These are phyloP conservation scores for Paralichthys olivaceus DNA, from an alignment of 2,113 vertebrate genomes.

Conservation along the genomic window DNA sequence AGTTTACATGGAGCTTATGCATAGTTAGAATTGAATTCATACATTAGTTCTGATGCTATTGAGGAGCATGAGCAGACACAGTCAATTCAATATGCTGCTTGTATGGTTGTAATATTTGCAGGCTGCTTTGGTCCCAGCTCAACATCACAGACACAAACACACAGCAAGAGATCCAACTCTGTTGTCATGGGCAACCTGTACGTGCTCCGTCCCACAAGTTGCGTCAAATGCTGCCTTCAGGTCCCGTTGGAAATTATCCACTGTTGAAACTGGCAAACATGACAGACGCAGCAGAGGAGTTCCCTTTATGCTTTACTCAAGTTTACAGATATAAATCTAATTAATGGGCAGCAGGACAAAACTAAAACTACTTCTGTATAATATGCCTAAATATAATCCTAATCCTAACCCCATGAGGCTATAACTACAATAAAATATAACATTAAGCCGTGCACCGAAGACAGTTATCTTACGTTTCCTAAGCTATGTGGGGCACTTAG, in stretches of 20 bases:
- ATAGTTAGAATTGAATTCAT: background rate
- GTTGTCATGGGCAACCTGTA: slow-evolving; percentile 71
- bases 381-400: background rate
- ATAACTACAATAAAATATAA: background rate
- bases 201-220: slow-evolving; percentile 68
- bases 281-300: no score
- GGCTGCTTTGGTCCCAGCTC: slow-evolving; percentile 16
- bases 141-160: background rate
- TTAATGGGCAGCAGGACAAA: no score
- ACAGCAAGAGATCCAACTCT: slow-evolving; percentile 11
- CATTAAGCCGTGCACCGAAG: background rate
- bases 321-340: no score
- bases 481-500: background rate
- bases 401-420: no score
- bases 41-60: background rate
- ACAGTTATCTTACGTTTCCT: background rate
- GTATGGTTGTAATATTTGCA: background rate
- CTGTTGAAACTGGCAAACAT: background rate
- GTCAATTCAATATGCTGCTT: background rate
- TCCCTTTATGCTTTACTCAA: no score
- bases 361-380: background rate
- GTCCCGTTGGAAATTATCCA: slow-evolving; percentile 4
- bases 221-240: slow-evolving; percentile 64
- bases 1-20: background rate
- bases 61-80: background rate